Conservation (phyloP, 2,113 vertebrate species). For the Eonycteris spelaea region DNA sequence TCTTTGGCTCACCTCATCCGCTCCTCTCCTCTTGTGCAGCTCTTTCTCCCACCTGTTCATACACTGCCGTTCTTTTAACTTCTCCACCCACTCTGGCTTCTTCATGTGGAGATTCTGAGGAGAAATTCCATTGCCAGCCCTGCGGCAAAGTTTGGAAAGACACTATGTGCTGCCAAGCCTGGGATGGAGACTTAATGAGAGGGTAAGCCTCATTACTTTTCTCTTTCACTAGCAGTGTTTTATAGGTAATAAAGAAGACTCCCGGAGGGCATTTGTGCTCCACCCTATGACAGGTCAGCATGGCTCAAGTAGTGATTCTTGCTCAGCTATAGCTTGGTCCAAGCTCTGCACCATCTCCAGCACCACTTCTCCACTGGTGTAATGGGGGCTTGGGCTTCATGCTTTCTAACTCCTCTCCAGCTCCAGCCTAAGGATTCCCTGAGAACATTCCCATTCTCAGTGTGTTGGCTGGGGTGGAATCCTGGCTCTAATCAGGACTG, state of each 20-base stretch:
- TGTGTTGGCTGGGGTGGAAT: background rate
- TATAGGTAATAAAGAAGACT: background rate
- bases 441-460: background rate
- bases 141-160: slow-evolving; percentile 31
- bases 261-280: background rate
- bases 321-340: background rate
- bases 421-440: background rate
- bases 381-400: background rate
- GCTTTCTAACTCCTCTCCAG: background rate
- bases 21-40: background rate
- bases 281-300: background rate
- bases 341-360: background rate
- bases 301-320: background rate
- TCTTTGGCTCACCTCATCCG: background rate
- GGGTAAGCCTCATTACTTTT: background rate
- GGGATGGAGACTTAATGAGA: background rate
- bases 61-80: background rate
- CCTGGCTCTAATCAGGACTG: background rate
- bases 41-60: background rate
- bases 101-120: background rate
- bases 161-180: background rate
- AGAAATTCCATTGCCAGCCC: background rate
- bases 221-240: background rate
- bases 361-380: background rate
- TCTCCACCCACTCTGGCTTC: background rate